Conservation (phyloP, 1,140 invertebrate genomes). For the Hylaeus anthracinus region DNA sequence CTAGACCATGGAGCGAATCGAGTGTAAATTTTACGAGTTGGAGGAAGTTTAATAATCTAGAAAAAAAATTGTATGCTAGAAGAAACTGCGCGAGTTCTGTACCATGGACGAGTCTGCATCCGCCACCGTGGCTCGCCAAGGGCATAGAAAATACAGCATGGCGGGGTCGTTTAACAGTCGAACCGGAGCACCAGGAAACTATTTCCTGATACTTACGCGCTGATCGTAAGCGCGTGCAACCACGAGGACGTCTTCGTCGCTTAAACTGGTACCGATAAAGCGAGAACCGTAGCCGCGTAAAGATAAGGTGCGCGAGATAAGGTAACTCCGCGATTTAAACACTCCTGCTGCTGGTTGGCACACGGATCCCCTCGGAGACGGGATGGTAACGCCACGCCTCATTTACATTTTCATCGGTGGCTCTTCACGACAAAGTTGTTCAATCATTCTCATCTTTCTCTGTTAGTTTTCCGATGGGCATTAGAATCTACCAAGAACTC, state of each 20-base stretch:
- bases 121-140: too few relatives aligned
- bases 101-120: neutral
- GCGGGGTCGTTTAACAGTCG: neutral
- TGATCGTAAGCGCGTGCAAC: neutral
- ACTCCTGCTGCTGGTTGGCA: constrained; percentile 30
- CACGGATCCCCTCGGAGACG: constrained; percentile 11
- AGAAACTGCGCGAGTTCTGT: too few relatives aligned
- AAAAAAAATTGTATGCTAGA: too few relatives aligned
- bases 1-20: too few relatives aligned
- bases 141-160: neutral
- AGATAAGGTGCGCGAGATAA: constrained; percentile 46
- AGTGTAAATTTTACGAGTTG: too few relatives aligned
- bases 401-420: constrained; percentile 42
- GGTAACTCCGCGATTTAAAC: constrained; percentile 36
- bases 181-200: neutral
- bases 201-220: too few relatives aligned
- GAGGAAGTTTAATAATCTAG: too few relatives aligned
- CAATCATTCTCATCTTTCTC: neutral
- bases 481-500: too few relatives aligned
- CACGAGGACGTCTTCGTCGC: neutral
- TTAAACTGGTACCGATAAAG: constrained; percentile 37
- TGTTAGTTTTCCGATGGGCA: constrained; percentile 6
- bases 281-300: constrained; percentile 25
- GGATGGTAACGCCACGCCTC: constrained; percentile 19
- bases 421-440: constrained; percentile 25